Evolutionary conservation across 2,113 vertebrate species (phyloP).

Genomic region (Tupaia tana): DNA sequence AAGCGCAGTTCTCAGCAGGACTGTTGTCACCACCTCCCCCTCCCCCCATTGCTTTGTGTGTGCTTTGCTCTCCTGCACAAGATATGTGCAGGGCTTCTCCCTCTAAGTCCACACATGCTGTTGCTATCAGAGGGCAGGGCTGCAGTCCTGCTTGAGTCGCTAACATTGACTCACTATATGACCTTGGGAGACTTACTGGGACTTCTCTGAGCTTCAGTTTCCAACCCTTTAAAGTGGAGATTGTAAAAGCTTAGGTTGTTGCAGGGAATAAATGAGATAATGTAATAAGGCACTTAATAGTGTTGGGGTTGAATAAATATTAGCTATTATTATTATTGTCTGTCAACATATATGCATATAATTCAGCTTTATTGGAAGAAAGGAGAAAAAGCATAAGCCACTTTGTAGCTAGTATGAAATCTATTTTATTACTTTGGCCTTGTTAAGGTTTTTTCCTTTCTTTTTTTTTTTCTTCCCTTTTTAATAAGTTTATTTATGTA

Average conservation of each 20-base stretch:
- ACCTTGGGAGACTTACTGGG: neutral
- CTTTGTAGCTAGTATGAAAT: neutral
- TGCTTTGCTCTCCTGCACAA: fast-evolving
- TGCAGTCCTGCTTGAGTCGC: neutral
- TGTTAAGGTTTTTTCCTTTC: neutral
- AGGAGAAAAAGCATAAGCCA: neutral
- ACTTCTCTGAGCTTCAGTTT: neutral
- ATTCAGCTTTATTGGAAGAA: neutral
- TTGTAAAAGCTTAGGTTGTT: neutral
- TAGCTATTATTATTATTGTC: neutral
- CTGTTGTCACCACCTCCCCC: too few relatives aligned
- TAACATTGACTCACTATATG: neutral
- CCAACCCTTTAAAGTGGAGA: neutral
- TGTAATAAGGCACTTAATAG: neutral
- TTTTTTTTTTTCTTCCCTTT: too few relatives aligned
- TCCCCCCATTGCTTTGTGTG: neutral
- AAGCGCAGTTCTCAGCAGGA: neutral
- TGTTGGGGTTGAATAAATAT: neutral
- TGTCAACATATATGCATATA: neutral
- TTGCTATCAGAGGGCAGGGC: neutral
- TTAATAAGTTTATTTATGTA: too few relatives aligned
- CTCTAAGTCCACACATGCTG: neutral
- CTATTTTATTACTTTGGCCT: neutral
- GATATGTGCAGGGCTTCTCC: neutral
- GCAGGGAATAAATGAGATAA: neutral